phyloP scores from a whole-genome alignment of 2,113 vertebrate species.

The Crotalus horridus region DNA sequence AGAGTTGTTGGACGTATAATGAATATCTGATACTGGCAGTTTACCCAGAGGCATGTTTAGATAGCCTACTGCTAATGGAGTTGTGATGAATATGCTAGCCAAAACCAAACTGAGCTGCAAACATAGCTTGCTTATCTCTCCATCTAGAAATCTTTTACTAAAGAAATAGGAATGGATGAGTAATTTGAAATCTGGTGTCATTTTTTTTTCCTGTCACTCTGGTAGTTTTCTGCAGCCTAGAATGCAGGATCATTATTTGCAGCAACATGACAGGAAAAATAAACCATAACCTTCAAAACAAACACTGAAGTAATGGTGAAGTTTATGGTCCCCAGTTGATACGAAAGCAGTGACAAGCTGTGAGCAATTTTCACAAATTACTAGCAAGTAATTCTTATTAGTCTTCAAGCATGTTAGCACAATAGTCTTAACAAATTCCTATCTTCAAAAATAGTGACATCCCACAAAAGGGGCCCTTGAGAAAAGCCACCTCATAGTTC shows the following conservation, averaged over 20 bases:
- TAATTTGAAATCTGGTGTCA: background rate
- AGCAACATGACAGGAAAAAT: background rate
- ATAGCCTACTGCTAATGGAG: background rate
- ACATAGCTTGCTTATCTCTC: slow-evolving; percentile 5
- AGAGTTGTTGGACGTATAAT: background rate
- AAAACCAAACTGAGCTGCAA: background rate
- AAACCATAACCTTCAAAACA: background rate
- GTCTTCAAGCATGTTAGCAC: background rate
- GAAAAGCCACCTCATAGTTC: background rate
- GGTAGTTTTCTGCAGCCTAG: background rate
- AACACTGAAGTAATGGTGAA: background rate
- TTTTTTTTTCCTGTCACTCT: background rate
- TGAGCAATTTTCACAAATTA: background rate
- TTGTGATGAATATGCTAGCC: slow-evolving; percentile 13
- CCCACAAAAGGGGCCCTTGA: background rate
- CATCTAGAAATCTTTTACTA: background rate
- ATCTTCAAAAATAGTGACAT: background rate
- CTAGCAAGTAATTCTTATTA: background rate
- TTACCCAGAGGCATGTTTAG: background rate
- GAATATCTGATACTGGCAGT: slow-evolving; percentile 21
- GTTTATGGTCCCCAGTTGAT: background rate
- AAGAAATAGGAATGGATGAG: background rate
- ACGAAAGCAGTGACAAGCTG: background rate
- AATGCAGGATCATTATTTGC: background rate
- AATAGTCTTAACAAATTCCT: background rate